Evolutionary conservation across 2,888 invertebrate species (phyloP).

Genomic region (Ormyrus rosae): DNA sequence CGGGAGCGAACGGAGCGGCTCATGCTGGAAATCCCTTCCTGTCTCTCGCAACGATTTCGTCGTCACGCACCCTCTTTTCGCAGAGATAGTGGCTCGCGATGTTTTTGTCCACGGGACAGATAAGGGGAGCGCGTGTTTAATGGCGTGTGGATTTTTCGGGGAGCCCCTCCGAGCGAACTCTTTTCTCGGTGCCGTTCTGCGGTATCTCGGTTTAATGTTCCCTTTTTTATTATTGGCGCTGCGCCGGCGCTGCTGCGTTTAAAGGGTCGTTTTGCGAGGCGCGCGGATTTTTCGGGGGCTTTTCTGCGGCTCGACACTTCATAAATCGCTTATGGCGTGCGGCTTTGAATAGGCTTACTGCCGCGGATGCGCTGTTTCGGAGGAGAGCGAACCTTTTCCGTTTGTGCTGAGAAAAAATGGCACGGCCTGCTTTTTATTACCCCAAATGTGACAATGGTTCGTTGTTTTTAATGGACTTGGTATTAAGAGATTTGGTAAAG

Average conservation of each 20-base stretch:
- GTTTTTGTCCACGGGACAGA: conserved; percentile 66
- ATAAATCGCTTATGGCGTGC: conserved; percentile 13
- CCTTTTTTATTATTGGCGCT: conserved; percentile 32
- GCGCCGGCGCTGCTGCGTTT: not conserved
- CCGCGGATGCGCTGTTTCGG: too few species aligned
- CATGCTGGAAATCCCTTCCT: conserved; percentile 42
- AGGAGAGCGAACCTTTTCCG: not conserved
- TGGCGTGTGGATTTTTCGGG: conserved; percentile 69
- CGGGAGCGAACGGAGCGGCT: not conserved
- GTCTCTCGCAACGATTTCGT: too few species aligned
- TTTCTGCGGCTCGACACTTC: not conserved
- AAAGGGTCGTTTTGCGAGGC: not conserved
- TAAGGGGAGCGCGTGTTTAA: conserved; percentile 68
- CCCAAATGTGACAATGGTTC: too few species aligned
- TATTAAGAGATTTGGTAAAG: too few species aligned
- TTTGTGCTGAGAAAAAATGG: not conserved
- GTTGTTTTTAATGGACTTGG: too few species aligned
- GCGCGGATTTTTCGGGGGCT: not conserved
- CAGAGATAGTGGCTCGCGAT: conserved; percentile 64
- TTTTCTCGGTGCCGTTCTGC: conserved; percentile 36
- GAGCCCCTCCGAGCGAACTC: conserved; percentile 49
- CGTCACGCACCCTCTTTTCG: conserved; percentile 61
- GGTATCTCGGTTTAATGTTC: conserved; percentile 38
- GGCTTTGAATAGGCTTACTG: not conserved
- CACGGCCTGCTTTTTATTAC: too few species aligned